phyloP scores from a whole-genome alignment of 2,113 vertebrate genomes.

The Crotalus viridis region DNA sequence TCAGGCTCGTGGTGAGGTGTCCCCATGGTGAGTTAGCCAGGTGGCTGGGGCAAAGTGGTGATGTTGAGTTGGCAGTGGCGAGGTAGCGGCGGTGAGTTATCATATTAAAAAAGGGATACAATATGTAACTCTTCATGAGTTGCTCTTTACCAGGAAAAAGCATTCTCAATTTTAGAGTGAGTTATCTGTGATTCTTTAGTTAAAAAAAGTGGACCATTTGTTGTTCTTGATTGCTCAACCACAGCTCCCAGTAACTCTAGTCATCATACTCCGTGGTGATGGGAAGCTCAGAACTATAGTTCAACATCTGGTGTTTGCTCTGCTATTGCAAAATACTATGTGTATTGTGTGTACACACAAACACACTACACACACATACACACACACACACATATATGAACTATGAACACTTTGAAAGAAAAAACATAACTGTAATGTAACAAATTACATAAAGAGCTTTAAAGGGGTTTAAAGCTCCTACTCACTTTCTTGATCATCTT shows the following conservation, averaged over 20 bases:
- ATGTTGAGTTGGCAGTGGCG: neutral
- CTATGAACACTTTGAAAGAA: neutral
- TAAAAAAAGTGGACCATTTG: neutral
- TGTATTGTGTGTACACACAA: no score
- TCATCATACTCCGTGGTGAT: neutral
- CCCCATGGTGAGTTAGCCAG: no score
- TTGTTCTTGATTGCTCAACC: neutral
- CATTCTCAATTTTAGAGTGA: neutral
- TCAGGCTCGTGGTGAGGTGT: no score
- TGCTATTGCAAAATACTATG: neutral
- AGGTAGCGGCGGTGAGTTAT: no score
- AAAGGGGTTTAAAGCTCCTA: constrained; percentile 20
- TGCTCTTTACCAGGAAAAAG: neutral
- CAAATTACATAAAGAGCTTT: neutral
- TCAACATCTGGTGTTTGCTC: neutral
- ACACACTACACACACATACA: no score
- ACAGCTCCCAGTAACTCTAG: neutral
- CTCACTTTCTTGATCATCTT: constrained; percentile 69
- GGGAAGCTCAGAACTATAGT: neutral
- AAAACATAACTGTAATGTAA: neutral
- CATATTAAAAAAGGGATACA: neutral
- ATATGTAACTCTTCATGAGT: neutral
- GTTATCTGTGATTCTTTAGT: neutral
- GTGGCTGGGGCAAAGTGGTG: no score
- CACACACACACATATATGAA: neutral